phyloP scores from a whole-genome alignment of 2,113 vertebrate species.

The Arothron firmamentum region DNA sequence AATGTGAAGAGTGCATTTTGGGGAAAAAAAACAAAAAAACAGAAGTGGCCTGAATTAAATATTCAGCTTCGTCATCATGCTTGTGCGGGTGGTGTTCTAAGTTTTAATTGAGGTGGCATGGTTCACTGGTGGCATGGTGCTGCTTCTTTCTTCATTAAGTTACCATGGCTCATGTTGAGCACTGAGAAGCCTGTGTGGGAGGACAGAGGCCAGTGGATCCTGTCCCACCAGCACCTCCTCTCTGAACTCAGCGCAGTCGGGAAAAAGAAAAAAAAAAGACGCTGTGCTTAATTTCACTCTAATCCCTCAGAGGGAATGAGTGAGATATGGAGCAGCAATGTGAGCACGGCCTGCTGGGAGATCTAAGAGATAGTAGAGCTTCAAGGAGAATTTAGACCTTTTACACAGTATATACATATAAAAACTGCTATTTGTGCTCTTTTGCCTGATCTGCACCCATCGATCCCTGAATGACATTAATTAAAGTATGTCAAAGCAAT shows the following conservation, averaged over 20 bases:
- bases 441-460: not conserved
- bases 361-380: slow-evolving; percentile 16
- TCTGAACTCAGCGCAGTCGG: slow-evolving; percentile 23
- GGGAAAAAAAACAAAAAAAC: slow-evolving; percentile 6
- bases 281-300: slow-evolving; percentile 17
- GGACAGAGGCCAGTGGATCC: slow-evolving; percentile 9
- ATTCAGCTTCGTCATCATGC: slow-evolving; percentile 43
- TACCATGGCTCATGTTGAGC: slow-evolving; percentile 41
- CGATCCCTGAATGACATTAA: slow-evolving; percentile 1
- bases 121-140: slow-evolving; percentile 45
- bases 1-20: not conserved
- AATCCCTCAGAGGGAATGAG: slow-evolving; percentile 19
- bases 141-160: slow-evolving; percentile 49
- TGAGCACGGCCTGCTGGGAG: slow-evolving; percentile 16
- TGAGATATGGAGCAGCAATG: slow-evolving; percentile 13
- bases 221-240: slow-evolving; percentile 17
- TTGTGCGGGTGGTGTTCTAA: slow-evolving; percentile 46
- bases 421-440: not conserved
- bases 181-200: slow-evolving; percentile 43
- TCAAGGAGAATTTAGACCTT: not conserved
- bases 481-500: not conserved
- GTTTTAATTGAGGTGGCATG: slow-evolving; percentile 69
- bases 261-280: slow-evolving; percentile 7
- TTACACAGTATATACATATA: not conserved
- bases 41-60: slow-evolving; percentile 39